Evolutionary conservation across 2,113 vertebrate genomes (phyloP).

Genomic region (Panurus biarmicus): DNA sequence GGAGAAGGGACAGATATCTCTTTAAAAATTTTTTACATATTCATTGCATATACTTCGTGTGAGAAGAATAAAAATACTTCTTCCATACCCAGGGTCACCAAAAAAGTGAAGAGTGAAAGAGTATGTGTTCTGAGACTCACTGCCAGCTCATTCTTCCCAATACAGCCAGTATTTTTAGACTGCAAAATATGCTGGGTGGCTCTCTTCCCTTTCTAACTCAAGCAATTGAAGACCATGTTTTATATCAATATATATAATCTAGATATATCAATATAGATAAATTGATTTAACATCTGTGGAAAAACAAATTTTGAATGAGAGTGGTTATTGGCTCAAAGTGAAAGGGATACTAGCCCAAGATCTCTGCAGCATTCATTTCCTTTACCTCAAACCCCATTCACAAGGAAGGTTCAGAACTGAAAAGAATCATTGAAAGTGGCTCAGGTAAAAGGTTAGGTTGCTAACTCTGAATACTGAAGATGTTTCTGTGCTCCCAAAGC

Average conservation of each 20-base stretch:
- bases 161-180: not conserved
- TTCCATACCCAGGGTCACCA: not conserved
- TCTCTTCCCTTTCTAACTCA: not conserved
- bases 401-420: not conserved
- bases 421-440: not conserved
- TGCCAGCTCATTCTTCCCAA: not conserved
- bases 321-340: not conserved
- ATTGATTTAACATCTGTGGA: not conserved
- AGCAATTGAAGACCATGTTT: not conserved
- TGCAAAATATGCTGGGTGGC: not conserved
- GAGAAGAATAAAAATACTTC: not conserved
- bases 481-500: not conserved
- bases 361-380: not conserved
- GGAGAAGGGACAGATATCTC: not conserved
- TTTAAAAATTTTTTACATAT: not conserved
- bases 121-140: not conserved
- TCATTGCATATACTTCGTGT: not conserved
- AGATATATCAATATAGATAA: not conserved
- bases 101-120: not conserved
- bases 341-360: not conserved
- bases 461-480: not conserved
- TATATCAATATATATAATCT: not conserved
- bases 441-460: not conserved
- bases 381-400: not conserved
- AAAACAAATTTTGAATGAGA: not conserved